These are phyloP conservation scores for Synchiropus splendidus DNA, from an alignment of 2,113 vertebrate species.

Conservation along the genomic window DNA sequence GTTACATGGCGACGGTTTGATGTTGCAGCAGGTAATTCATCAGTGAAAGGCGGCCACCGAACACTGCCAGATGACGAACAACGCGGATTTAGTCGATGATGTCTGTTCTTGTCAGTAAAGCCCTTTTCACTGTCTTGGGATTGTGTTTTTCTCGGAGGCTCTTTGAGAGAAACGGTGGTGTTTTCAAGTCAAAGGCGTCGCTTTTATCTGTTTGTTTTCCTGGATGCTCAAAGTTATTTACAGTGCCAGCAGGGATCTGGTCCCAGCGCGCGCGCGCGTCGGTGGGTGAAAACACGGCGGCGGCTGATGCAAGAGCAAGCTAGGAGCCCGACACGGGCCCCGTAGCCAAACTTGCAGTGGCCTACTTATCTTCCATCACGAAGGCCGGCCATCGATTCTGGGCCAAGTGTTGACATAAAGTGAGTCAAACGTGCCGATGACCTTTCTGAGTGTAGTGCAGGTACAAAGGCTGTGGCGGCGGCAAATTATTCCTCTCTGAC, in stretches of 20 bases:
- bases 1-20: constrained; percentile 47
- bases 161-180: constrained; percentile 61
- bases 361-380: constrained; percentile 65
- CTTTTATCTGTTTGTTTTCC: constrained; percentile 66
- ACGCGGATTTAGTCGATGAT: constrained; percentile 55
- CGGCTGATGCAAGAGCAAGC: constrained; percentile 55
- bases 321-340: constrained; percentile 38
- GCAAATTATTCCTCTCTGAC: constrained; percentile 70
- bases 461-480: constrained; percentile 45
- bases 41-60: constrained; percentile 52
- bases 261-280: constrained; percentile 3
- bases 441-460: constrained; percentile 52
- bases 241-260: constrained; percentile 41
- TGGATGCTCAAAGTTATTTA: constrained; percentile 63
- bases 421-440: constrained; percentile 60
- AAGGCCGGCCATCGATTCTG: constrained; percentile 52
- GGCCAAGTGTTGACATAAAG: constrained; percentile 67
- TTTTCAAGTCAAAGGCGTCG: constrained; percentile 61
- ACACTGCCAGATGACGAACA: constrained; percentile 53
- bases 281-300: constrained; percentile 31
- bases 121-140: constrained; percentile 47
- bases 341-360: constrained; percentile 16
- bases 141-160: constrained; percentile 57
- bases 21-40: constrained; percentile 56
- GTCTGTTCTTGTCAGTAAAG: constrained; percentile 55